phyloP scores from a whole-genome alignment of 2,888 invertebrate genomes.

The Linnaemya vulpina region DNA sequence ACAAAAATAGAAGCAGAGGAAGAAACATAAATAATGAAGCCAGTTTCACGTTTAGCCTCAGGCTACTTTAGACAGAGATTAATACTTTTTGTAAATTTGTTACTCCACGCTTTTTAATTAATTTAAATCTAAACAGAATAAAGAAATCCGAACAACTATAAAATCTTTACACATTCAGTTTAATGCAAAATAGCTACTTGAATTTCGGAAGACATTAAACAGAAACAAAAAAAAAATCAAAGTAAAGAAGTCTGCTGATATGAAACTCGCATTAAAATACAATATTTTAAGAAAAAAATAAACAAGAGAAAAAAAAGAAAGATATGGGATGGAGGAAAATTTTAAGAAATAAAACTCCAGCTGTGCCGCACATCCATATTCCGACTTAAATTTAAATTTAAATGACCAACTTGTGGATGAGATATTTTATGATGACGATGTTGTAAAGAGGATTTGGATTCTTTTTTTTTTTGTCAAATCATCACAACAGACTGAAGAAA shows the following conservation, averaged over 20 bases:
- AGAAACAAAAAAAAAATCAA: conserved; percentile 14
- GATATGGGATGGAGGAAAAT: background rate
- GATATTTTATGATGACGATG: conserved; percentile 2
- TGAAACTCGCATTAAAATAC: conserved; percentile 52
- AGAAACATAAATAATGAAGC: background rate
- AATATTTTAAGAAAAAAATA: conserved; percentile 32
- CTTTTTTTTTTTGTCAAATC: background rate
- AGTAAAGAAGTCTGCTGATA: conserved; percentile 46
- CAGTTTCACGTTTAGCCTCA: background rate
- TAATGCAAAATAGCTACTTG: conserved; percentile 69
- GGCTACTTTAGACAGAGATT: background rate
- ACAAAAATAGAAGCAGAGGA: too few relatives aligned
- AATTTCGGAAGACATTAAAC: conserved; percentile 67
- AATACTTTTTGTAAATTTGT: conserved; percentile 24
- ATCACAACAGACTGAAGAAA: background rate
- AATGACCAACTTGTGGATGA: conserved; percentile 7
- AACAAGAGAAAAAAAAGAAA: conserved; percentile 11
- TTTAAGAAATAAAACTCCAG: conserved; percentile 56
- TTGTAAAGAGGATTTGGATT: conserved; percentile 29
- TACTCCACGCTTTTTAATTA: conserved; percentile 61
- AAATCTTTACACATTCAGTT: conserved; percentile 54
- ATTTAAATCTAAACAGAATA: conserved; percentile 50
- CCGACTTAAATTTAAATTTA: conserved; percentile 27
- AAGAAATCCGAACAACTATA: conserved; percentile 35
- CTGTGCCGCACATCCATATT: conserved; percentile 36